These are phyloP conservation scores for Sogatella furcifera DNA, from an alignment of 1,140 invertebrate genomes.

Conservation along the genomic window DNA sequence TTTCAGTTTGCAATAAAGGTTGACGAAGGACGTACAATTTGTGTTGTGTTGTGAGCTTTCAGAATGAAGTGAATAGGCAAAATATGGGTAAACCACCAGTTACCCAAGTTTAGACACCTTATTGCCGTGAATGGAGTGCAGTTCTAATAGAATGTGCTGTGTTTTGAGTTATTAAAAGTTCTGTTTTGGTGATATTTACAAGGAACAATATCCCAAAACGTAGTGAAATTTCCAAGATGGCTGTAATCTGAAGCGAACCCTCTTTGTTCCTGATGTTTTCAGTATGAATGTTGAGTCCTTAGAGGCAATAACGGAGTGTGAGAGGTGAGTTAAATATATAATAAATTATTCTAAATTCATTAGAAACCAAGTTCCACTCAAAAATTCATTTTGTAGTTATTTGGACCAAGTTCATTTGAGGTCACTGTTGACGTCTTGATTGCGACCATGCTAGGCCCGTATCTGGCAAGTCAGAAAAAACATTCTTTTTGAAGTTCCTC, in stretches of 20 bases:
- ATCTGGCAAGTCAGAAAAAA: no score
- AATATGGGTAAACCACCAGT: not conserved
- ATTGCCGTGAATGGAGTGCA: not conserved
- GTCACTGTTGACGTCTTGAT: not conserved
- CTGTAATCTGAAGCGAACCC: not conserved
- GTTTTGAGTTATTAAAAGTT: not conserved
- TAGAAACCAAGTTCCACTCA: no score
- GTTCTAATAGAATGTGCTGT: not conserved
- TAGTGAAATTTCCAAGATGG: not conserved
- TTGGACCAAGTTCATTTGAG: slow-evolving; percentile 1
- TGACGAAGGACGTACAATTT: not conserved
- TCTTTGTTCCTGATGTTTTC: slow-evolving; percentile 2
- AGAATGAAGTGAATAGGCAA: not conserved
- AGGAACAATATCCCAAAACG: not conserved
- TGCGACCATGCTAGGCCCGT: no score
- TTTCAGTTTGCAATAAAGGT: not conserved
- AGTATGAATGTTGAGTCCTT: slow-evolving; percentile 1
- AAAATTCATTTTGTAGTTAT: not conserved
- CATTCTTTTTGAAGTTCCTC: no score
- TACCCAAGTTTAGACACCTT: not conserved
- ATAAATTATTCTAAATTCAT: no score
- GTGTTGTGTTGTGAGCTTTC: not conserved
- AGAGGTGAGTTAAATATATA: not conserved
- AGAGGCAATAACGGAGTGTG: not conserved
- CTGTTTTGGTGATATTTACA: not conserved